Evolutionary conservation across 2,113 vertebrate genomes (phyloP).

Genomic region (Xenopus laevis): DNA sequence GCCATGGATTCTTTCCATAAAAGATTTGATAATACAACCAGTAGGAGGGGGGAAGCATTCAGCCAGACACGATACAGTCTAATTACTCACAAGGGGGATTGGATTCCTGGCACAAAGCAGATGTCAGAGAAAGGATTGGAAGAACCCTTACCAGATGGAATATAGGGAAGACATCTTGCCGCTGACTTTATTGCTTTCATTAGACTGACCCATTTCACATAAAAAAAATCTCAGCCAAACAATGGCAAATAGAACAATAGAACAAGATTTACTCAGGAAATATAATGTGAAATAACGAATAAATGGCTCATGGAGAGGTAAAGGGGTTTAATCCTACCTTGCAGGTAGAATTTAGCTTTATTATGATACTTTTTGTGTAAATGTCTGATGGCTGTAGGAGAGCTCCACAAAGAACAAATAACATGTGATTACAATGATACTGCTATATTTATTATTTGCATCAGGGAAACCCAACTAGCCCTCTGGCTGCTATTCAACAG

Average conservation of each 20-base stretch:
- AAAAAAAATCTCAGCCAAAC: slow-evolving; percentile 23
- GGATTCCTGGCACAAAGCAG: slow-evolving; percentile 53
- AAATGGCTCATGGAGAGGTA: no score
- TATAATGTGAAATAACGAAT: no score
- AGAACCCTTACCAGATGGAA: slow-evolving; percentile 57
- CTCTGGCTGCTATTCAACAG: no score
- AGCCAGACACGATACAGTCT: slow-evolving; percentile 41
- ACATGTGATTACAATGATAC: no score
- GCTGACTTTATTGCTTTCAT: slow-evolving; percentile 50
- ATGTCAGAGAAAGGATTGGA: slow-evolving; percentile 53
- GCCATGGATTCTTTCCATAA: slow-evolving; percentile 16
- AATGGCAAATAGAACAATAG: slow-evolving; percentile 17
- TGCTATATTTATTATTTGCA: no score
- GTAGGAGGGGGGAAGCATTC: background rate
- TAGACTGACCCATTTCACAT: slow-evolving; percentile 49
- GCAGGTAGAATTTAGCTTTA: no score
- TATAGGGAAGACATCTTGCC: slow-evolving; percentile 47
- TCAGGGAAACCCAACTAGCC: no score
- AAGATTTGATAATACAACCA: slow-evolving; percentile 31
- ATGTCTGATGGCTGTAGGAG: no score
- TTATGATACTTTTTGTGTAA: no score
- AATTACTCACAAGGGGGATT: slow-evolving; percentile 51
- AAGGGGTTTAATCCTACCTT: no score
- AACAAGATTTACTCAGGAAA: no score
- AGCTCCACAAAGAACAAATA: no score